Evolutionary conservation across 2,797 vertebrate species (phyloP), one percentile per base, ranked within the genome.

Genomic region (Epinephelus malabaricus): DNA sequence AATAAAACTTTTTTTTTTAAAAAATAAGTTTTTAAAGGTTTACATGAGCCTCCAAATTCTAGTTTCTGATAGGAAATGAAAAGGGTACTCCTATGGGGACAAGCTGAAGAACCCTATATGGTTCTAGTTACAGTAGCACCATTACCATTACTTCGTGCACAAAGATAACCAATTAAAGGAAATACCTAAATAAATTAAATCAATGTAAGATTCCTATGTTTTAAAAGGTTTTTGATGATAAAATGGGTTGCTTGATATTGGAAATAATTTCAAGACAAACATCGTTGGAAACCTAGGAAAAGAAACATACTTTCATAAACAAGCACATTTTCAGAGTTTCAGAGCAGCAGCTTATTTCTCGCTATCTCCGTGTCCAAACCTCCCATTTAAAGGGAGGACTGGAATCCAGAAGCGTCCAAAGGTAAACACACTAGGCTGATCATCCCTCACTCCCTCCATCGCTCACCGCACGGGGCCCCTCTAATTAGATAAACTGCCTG

Each of bases 401-500:
- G 63, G 76, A 88, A 70, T 86, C 62, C 47, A 54, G 66, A 61
- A 46, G 64, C 11, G 14, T 78, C 73, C 15, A 11, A 78, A 85
- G 60, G 73, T 88, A 88, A 89, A 89, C 87, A 88, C 50, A 17
- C 76, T 64, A 2, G 50, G 8, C 55, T 58, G 64, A 69, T 70
- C 76, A 79, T 72, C 63, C 76, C 79, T 84, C 78, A 87, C 80
- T 86, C 86, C 76, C 63, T 76, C 51, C 70, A 45, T 73, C 15
- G 7, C 81, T 75, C 49, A 56, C 19, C 23, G 65, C 71, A 30
- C 64, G 27, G 25, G 46, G 71, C 63, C 63, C 63, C 77, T 84
- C 69, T 86, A 87, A 88, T 86, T 85, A 82, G 75, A 88, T 83
- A 61, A 86, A 84, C 71, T 60, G 49, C 46, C 73, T 77, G 78